Conservation (phyloP, 2,113 vertebrate genomes). For the Marmota monax region DNA sequence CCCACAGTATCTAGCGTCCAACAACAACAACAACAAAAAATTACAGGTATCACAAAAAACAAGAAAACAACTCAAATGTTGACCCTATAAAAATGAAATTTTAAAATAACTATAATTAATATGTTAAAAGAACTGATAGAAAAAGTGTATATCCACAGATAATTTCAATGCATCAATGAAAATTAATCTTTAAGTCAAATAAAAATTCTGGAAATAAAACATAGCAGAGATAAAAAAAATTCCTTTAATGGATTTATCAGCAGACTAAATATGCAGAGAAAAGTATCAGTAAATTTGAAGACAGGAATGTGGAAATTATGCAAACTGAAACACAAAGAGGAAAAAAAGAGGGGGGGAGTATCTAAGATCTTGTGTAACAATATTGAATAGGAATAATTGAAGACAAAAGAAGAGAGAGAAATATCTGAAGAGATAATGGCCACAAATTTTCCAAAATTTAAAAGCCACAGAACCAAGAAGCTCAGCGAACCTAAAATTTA, state of each 20-base stretch:
- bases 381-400: neutral
- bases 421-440: neutral
- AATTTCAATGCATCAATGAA: neutral
- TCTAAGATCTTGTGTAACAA: neutral
- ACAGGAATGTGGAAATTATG: neutral
- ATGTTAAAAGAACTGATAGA: neutral
- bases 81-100: neutral
- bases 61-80: neutral
- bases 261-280: neutral
- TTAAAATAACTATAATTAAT: neutral
- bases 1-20: neutral
- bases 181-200: slow-evolving; percentile 33
- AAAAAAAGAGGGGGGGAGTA: neutral
- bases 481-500: neutral
- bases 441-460: slow-evolving; percentile 25
- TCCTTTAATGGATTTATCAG: neutral
- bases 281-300: slow-evolving; percentile 35
- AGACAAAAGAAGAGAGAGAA: slow-evolving; percentile 10
- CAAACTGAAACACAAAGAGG: neutral
- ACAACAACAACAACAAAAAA: neutral
- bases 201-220: slow-evolving; percentile 7
- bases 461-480: neutral
- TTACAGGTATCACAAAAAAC: neutral
- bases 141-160: neutral
- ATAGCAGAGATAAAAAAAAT: neutral